These are phyloP conservation scores for Elysia crispata DNA, from an alignment of 2,888 invertebrate species.

Conservation along the genomic window DNA sequence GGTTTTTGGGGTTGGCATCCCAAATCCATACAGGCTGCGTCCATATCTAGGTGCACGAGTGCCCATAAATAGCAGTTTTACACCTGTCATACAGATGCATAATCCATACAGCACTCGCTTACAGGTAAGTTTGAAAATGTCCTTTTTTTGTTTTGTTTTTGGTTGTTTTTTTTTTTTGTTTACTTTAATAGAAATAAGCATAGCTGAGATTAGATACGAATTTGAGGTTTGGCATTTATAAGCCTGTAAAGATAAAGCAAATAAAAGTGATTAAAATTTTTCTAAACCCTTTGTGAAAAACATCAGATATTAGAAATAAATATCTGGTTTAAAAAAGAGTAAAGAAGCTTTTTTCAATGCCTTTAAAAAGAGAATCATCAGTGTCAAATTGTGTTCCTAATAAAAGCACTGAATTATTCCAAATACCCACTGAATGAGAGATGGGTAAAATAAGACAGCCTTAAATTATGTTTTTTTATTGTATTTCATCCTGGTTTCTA, in stretches of 20 bases:
- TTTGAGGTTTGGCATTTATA: background rate
- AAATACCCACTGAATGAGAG: background rate
- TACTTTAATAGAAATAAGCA: background rate
- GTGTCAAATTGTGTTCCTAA: too few relatives aligned
- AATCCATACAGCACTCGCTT: constrained; percentile 93
- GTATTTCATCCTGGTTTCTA: constrained; percentile 53
- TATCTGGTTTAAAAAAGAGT: too few relatives aligned
- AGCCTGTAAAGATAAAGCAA: background rate
- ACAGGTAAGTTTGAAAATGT: constrained; percentile 82
- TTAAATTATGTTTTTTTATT: background rate
- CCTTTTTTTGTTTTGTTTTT: background rate
- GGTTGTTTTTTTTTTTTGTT: constrained; percentile 54
- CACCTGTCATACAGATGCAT: constrained; percentile 92
- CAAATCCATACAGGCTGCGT: constrained; percentile 93
- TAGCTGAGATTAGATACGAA: too few relatives aligned
- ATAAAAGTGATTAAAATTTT: background rate
- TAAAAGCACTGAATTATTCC: too few relatives aligned
- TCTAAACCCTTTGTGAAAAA: background rate
- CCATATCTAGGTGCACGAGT: constrained; percentile 93
- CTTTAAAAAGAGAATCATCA: too few relatives aligned
- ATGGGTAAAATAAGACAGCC: too few relatives aligned
- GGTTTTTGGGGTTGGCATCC: constrained; percentile 84
- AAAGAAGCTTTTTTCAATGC: too few relatives aligned
- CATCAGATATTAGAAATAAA: background rate
- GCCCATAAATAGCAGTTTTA: constrained; percentile 93